Evolutionary conservation across 2,888 invertebrate genomes (phyloP).

Genomic region (Barypeithes pellucidus): DNA sequence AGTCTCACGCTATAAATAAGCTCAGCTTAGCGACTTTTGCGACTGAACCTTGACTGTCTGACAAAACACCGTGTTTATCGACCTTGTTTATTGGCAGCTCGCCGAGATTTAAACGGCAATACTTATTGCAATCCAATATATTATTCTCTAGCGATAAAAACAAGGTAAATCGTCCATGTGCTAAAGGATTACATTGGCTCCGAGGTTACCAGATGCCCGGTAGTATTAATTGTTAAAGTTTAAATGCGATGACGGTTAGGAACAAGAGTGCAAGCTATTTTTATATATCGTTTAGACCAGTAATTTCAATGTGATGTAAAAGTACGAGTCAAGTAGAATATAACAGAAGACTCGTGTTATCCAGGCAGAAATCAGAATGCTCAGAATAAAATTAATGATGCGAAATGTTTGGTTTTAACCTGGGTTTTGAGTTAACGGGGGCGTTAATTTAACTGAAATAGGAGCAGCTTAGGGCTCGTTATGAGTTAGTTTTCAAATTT

Average conservation of each 20-base stretch:
- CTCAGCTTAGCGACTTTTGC: conserved; percentile 10
- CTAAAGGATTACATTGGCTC: background rate
- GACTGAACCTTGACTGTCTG: conserved; percentile 17
- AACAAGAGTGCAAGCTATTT: too few relatives aligned
- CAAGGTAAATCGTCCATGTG: conserved; percentile 8
- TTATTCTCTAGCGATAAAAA: conserved; percentile 29
- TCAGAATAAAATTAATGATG: too few relatives aligned
- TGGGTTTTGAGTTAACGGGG: too few relatives aligned
- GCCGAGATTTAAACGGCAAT: conserved; percentile 42
- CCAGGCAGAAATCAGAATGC: too few relatives aligned
- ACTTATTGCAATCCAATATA: conserved; percentile 30
- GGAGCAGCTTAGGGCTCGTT: too few relatives aligned
- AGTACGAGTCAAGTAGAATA: too few relatives aligned
- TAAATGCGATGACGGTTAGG: background rate
- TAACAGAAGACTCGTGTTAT: too few relatives aligned
- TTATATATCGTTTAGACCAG: too few relatives aligned
- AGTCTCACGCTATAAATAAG: conserved; percentile 13
- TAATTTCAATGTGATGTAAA: too few relatives aligned
- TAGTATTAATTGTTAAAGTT: background rate
- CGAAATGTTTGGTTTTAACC: too few relatives aligned
- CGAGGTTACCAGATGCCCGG: background rate
- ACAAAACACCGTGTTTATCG: conserved; percentile 38
- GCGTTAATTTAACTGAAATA: too few relatives aligned
- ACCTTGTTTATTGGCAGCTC: conserved; percentile 42
- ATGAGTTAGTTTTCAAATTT: too few relatives aligned